A percentile compares a stretch with the other conserved stretches of the same genome.
Evolutionary conservation across 2,797 vertebrate genomes (phyloP).

Genomic region (Notolabrus celidotus): DNA sequence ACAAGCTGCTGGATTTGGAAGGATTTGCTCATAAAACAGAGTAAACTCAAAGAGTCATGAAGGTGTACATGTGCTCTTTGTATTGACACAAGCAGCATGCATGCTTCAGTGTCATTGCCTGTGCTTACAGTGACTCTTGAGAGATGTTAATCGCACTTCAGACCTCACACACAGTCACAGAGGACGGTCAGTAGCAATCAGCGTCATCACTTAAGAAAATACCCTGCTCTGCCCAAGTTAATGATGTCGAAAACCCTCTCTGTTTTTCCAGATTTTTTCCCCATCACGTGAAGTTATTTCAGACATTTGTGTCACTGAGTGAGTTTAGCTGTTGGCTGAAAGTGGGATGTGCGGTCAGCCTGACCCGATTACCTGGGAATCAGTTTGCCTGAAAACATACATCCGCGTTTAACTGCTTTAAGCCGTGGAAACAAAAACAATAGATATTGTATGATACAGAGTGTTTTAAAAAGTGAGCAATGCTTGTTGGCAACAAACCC

Average conservation of each 20-base stretch:
- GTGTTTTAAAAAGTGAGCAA: no score
- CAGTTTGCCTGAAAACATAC: constrained; percentile 28
- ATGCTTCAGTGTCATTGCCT: not conserved
- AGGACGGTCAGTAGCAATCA: constrained; percentile 47
- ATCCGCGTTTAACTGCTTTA: constrained; percentile 13
- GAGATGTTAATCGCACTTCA: constrained; percentile 39
- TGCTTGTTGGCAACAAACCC: constrained; percentile 31
- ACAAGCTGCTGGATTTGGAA: constrained; percentile 15
- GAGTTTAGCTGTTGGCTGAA: constrained; percentile 59
- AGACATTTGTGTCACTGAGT: constrained; percentile 34
- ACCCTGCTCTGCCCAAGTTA: constrained; percentile 18
- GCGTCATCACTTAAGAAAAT: constrained; percentile 43
- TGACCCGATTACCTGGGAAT: constrained; percentile 65
- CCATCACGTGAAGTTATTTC: constrained; percentile 44
- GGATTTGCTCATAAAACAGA: constrained; percentile 25
- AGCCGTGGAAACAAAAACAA: constrained; percentile 23
- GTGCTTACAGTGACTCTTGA: constrained; percentile 21
- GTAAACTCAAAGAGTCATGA: constrained; percentile 1
- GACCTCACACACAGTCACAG: constrained; percentile 59
- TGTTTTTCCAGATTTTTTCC: constrained; percentile 53
- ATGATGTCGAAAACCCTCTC: constrained; percentile 28
- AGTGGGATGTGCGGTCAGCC: constrained; percentile 28
- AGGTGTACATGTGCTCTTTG: not conserved
- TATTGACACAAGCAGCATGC: constrained; percentile 24
- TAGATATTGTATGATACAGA: constrained; percentile 8